These are phyloP conservation scores for Drosophila prolongata DNA, from an alignment of 2,888 invertebrate species.

Conservation along the genomic window DNA sequence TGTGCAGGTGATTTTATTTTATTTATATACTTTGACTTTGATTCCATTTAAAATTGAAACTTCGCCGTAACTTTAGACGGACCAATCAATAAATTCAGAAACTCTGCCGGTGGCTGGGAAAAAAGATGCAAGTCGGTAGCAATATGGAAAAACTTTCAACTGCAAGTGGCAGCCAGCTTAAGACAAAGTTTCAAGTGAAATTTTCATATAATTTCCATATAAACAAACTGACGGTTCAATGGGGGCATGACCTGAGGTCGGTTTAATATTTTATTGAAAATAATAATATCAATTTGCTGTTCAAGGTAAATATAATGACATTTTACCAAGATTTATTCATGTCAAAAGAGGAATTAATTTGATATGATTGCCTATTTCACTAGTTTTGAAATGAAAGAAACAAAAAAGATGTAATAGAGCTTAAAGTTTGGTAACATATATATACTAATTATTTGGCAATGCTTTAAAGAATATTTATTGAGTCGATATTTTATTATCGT, in stretches of 20 bases:
- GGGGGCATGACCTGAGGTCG: slow-evolving; percentile 2
- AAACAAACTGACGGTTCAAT: slow-evolving; percentile 20
- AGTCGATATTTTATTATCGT: no score
- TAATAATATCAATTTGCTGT: slow-evolving; percentile 17
- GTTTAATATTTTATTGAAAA: slow-evolving; percentile 11
- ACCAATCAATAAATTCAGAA: slow-evolving; percentile 42
- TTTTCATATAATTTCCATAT: slow-evolving; percentile 31
- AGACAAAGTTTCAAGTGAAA: slow-evolving; percentile 50
- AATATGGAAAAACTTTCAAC: slow-evolving; percentile 47
- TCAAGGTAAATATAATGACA: neutral
- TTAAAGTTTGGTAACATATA: no score
- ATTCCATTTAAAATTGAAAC: slow-evolving; percentile 31
- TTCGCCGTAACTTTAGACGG: slow-evolving; percentile 23
- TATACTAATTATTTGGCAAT: no score
- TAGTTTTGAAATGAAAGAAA: neutral
- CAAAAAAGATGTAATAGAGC: no score
- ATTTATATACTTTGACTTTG: slow-evolving; percentile 30
- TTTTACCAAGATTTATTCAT: slow-evolving; percentile 6
- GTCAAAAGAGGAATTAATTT: neutral
- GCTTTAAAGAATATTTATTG: no score
- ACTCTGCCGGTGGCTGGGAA: slow-evolving; percentile 9
- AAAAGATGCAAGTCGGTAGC: slow-evolving; percentile 15
- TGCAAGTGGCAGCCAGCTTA: slow-evolving; percentile 46
- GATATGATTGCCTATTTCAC: neutral
- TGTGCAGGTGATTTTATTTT: slow-evolving; percentile 32